Base-by-base conservation (phyloP, 2,888 invertebrate species). In the Eupithecia subumbrata region DNA sequence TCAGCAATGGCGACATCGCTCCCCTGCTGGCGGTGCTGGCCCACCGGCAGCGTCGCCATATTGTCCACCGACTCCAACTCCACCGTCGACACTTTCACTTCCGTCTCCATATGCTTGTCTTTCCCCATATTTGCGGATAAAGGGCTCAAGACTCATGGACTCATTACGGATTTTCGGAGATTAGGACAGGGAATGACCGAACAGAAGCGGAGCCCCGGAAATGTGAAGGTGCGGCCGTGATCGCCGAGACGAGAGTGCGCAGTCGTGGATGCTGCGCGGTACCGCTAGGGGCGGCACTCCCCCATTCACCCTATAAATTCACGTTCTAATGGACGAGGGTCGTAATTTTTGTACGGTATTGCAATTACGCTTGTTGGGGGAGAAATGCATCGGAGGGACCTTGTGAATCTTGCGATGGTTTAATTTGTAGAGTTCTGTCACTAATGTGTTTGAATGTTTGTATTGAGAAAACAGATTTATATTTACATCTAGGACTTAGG, bases 81-180 rank as follows among this genome's bases (percentile, higher is more conserved):
- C 85, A 98, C 98, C 77, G 98, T 98, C 84, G 98, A 97, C 92
- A 98, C 97, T 96, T 98, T 98, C 93, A 98, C 97, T 95, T 98
- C 97, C 89, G 96, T 96, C 90, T 96, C 96, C 84, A 89, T 88
- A 37, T 94, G 94, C 89, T 94, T 95, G 74, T 95, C 95, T 84
- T 95, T 95, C 86, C 94, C 95, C 95, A 95, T 82, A 52, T 73
- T 78, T 73, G 68, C 79, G 76, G 80, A 76, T 80, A 81, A 79
- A 80, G 77, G 84, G 84, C 85, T 81, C 83, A 81, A 82, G 22
- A 60, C 12, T 60, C 25, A 60, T 11, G 60, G 22, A 60, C 82
- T 87, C 90, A 91, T 90, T 82, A 81, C 81, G 76, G 78, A 82
- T 84, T 85, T 84, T 85, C 87, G n/a, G 69, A 64, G 73, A 75